Conservation (phyloP, 35 echinoderm and acorn worm species). For the Lytechinus pictus region DNA sequence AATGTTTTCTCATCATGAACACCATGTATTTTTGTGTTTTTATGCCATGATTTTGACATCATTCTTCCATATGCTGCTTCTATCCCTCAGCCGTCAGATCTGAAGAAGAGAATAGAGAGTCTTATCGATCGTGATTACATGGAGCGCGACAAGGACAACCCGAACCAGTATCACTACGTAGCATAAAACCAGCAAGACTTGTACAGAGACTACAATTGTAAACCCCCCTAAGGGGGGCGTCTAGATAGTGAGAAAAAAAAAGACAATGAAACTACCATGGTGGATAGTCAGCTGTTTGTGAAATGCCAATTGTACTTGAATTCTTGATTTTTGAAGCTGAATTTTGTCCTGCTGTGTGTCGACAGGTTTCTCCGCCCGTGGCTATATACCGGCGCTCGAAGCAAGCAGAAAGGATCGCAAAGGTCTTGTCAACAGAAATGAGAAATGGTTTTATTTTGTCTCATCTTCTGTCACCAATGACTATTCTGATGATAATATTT, state of each 20-base stretch:
- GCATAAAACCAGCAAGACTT: constrained; percentile 60
- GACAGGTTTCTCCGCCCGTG: not conserved
- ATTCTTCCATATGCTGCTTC: not conserved
- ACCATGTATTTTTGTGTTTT: too few species aligned
- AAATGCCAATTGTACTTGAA: not conserved
- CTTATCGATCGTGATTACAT: constrained; percentile 98
- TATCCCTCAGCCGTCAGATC: constrained; percentile 83
- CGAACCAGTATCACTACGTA: constrained; percentile 97
- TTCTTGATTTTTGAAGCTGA: not conserved
- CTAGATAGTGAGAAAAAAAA: not conserved
- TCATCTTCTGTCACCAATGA: not conserved
- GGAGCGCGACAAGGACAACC: constrained; percentile 96
- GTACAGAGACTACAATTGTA: not conserved
- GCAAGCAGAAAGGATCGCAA: not conserved
- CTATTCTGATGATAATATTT: not conserved
- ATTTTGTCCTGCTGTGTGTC: not conserved
- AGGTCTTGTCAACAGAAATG: not conserved
- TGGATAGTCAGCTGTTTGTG: not conserved
- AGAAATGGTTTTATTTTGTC: not conserved
- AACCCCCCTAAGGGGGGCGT: not conserved
- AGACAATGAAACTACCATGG: not conserved
- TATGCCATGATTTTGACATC: not conserved
- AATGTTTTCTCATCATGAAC: too few species aligned
- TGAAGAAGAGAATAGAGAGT: constrained; percentile 99
- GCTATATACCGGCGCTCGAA: not conserved